phyloP scores from a whole-genome alignment of 2,797 vertebrate species.

The Siniperca obscura region DNA sequence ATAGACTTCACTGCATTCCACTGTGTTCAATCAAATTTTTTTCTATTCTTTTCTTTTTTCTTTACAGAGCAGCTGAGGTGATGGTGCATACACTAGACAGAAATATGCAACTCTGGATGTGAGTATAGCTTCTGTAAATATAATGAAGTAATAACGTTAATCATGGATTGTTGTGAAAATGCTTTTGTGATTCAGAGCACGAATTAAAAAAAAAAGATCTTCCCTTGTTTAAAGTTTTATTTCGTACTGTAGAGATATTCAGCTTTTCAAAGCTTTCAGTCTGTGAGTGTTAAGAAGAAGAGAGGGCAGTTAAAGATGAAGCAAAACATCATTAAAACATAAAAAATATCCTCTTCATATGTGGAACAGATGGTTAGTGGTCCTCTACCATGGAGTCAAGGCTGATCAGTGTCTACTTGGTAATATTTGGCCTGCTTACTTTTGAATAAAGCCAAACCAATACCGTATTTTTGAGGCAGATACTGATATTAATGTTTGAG shows the following conservation, averaged over 20 bases:
- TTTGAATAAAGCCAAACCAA: neutral
- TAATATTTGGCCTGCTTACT: neutral
- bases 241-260: constrained; percentile 4
- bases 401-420: neutral
- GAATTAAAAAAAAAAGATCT: neutral
- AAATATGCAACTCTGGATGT: neutral
- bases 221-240: neutral
- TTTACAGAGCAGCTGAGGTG: neutral
- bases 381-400: neutral
- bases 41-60: neutral
- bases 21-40: constrained; percentile 22
- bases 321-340: neutral
- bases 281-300: neutral
- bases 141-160: neutral
- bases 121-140: neutral
- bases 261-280: constrained; percentile 4
- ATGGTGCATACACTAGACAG: neutral
- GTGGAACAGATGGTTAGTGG: neutral
- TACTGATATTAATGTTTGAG: neutral
- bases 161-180: neutral
- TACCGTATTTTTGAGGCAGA: neutral
- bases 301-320: neutral
- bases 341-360: neutral
- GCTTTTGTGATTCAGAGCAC: neutral
- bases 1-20: neutral